These are phyloP conservation scores for Chaetodon trifasciatus DNA, from an alignment of 2,797 vertebrate species.

Conservation along the genomic window DNA sequence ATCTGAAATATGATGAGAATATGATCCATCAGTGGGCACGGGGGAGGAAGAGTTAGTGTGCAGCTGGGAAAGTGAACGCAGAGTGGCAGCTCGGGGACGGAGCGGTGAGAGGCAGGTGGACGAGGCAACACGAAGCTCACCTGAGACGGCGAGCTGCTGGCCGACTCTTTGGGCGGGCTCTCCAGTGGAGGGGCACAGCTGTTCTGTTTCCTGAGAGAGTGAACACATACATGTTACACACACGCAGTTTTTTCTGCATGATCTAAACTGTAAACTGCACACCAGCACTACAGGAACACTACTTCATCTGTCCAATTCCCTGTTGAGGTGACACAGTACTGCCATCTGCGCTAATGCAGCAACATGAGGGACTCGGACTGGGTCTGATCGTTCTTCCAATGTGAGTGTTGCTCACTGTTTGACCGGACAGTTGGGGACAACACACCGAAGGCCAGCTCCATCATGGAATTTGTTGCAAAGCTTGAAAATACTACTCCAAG, in stretches of 20 bases:
- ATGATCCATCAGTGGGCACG: neutral
- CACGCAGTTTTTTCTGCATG: neutral
- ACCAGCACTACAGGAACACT: neutral
- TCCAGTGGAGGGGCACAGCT: slow-evolving; percentile 79
- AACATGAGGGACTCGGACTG: neutral
- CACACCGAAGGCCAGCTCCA: neutral
- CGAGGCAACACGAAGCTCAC: slow-evolving; percentile 65
- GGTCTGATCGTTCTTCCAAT: neutral
- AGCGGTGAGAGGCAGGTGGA: neutral
- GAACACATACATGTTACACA: slow-evolving; percentile 18
- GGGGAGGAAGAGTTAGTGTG: neutral
- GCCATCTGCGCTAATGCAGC: neutral
- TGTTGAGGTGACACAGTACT: neutral
- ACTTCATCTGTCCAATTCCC: neutral
- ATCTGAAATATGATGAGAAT: neutral
- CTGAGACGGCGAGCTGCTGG: slow-evolving; percentile 89
- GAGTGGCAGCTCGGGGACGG: neutral
- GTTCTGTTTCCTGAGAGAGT: slow-evolving; percentile 89
- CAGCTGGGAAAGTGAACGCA: neutral
- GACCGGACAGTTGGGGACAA: neutral
- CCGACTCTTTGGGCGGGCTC: slow-evolving; percentile 91
- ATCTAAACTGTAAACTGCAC: neutral
- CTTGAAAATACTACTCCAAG: neutral
- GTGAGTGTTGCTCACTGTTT: neutral
- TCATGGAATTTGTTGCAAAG: neutral